These are phyloP conservation scores for Leptopterna dolabrata DNA, from an alignment of 2,888 invertebrate genomes.

Conservation along the genomic window DNA sequence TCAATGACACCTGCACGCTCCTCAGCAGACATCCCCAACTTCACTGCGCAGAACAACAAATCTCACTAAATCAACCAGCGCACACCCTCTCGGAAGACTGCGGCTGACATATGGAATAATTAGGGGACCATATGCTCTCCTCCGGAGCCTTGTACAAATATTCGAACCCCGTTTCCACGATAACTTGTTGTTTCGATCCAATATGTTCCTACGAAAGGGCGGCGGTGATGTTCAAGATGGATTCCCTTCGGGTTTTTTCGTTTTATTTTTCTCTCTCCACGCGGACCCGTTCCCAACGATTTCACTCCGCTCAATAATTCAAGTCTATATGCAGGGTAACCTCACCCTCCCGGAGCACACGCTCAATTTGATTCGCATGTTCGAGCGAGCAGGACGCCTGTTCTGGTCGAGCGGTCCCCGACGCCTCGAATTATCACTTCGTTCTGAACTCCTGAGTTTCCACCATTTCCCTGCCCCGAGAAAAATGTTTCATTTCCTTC, in stretches of 20 bases:
- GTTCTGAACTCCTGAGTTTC: background rate
- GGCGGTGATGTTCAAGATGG: background rate
- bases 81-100: background rate
- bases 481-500: background rate
- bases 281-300: background rate
- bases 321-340: background rate
- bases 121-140: background rate
- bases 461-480: background rate
- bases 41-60: background rate
- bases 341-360: background rate
- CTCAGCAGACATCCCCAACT: background rate
- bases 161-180: background rate
- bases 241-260: background rate
- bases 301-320: background rate
- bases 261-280: background rate
- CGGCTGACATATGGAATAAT: constrained; percentile 3
- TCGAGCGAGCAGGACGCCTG: background rate
- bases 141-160: background rate
- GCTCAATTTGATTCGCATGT: constrained; percentile 11
- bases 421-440: background rate
- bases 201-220: background rate
- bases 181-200: background rate
- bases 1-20: background rate
- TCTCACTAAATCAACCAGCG: background rate
- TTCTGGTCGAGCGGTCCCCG: background rate